Percentiles rank a stretch among this genome's conserved stretches.
Conservation (phyloP, 2,797 vertebrate species). For the Alca torda region DNA sequence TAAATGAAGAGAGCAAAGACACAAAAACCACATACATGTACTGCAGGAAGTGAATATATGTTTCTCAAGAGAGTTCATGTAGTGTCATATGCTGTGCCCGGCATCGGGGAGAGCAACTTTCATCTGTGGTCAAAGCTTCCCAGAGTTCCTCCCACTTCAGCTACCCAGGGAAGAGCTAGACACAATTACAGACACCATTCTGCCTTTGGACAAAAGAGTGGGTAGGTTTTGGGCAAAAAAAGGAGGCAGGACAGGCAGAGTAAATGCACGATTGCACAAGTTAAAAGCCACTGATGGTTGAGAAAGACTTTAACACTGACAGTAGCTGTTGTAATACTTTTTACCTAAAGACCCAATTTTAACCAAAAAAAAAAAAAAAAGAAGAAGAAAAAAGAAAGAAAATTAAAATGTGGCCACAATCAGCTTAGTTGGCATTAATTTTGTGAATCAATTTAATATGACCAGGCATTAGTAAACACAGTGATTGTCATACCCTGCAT, state of each 20-base stretch:
- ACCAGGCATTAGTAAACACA: neutral
- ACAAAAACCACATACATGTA: neutral
- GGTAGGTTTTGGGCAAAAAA: neutral
- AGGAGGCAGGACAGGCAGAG: neutral
- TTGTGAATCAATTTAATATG: neutral
- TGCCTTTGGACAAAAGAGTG: neutral
- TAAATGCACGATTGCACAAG: neutral
- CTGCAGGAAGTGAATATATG: neutral
- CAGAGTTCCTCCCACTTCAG: neutral
- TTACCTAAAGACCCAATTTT: neutral
- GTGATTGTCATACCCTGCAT: neutral
- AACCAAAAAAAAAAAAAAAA: neutral
- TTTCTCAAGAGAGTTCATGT: neutral
- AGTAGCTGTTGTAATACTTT: neutral
- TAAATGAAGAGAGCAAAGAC: neutral
- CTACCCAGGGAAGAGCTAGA: neutral
- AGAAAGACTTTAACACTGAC: neutral
- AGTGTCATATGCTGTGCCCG: neutral
- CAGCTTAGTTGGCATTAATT: neutral
- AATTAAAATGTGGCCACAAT: neutral
- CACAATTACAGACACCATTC: neutral
- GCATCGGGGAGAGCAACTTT: neutral
- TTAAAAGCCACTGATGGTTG: neutral
- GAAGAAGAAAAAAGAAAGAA: no score
- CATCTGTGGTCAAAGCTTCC: neutral